Base-by-base conservation (phyloP, 2,113 vertebrate genomes). In the Nerophis lumbriciformis region DNA sequence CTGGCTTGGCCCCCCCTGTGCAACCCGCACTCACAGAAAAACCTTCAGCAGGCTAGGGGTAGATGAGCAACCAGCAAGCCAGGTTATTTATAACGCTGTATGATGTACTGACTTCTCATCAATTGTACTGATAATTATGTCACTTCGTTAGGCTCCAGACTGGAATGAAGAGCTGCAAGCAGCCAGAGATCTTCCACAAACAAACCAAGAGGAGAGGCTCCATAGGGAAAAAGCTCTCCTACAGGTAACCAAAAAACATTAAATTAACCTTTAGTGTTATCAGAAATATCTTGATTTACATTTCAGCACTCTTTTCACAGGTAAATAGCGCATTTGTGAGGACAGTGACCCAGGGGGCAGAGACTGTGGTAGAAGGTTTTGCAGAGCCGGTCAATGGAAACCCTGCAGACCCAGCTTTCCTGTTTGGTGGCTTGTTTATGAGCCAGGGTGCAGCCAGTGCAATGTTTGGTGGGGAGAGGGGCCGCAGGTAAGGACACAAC, bases 81-180 rank as follows among this genome's bases (percentile, higher is more conserved):
- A 90, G 90, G 91, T 92, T 42, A 53, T 21, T 78, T 60, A 50
- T 16, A 61, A 15, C 9, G 10, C 2, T 11, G 13, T 9, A 39
- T 10, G 44, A 35, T 48, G 28, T 2, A 0, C 6, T 45, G 10
- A 9, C 6, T 68, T 16, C 6, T 47, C 14, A 48, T 15, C 28
- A 28, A 6, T 65, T 51, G 3, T 5, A 15, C 4, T 28, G 1
- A 54, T 55, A 65, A 21, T 28, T 72, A 35, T 48, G 15, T 36
- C 36, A 50, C 48, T 15, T 62, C 2, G 4, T 0, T 36, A 93
- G 92, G 76, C 80, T 60, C 88, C 90, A 68, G 92, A 93, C 68
- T 93, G 92, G 92, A 93, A 93, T 69, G 92, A 93, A 71, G 92
- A 93, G 76, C 59, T 93, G 59, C 92, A 93, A 66, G 80, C 80